Evolutionary conservation across 2,113 vertebrate species (phyloP).

Genomic region (Tragelaphus scriptus): DNA sequence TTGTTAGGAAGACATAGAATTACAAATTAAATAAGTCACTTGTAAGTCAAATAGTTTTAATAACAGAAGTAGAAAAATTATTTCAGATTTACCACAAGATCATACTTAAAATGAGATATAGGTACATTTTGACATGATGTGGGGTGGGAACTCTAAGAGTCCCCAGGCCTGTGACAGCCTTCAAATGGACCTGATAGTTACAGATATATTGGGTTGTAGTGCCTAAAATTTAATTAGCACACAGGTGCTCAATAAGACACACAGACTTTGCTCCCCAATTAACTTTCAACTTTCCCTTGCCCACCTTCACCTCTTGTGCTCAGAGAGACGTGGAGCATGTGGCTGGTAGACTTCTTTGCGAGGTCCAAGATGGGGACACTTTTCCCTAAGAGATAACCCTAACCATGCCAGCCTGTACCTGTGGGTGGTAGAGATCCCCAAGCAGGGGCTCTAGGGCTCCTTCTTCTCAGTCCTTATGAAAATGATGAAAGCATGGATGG

Average conservation of each 20-base stretch:
- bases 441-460: background rate
- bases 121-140: background rate
- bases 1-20: background rate
- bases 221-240: background rate
- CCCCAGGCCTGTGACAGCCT: background rate
- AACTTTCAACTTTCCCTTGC: background rate
- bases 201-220: background rate
- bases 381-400: background rate
- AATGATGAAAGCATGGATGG: background rate
- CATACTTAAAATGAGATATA: background rate
- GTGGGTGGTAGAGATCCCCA: background rate
- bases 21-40: background rate
- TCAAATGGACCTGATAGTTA: background rate
- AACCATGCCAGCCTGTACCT: background rate
- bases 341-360: background rate
- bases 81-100: background rate
- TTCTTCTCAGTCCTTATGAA: background rate
- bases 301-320: background rate
- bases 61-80: background rate
- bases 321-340: background rate
- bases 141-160: background rate
- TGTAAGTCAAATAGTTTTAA: background rate
- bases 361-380: background rate
- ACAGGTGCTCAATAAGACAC: background rate
- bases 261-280: background rate